phyloP scores from a whole-genome alignment of 2,797 vertebrate species.

The Chanos chanos region DNA sequence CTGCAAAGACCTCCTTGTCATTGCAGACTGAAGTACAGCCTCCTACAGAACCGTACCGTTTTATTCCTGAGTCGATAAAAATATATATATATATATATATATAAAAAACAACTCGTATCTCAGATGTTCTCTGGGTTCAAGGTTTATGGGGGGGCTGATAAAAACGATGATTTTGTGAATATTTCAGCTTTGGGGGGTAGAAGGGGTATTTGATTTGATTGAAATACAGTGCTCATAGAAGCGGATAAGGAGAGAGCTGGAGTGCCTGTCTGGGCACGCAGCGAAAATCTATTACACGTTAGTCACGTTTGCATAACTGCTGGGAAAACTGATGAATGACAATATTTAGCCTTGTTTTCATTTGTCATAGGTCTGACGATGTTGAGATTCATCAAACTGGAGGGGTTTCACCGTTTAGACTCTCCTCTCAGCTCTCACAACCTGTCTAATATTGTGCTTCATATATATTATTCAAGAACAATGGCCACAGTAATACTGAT shows the following conservation, averaged over 20 bases:
- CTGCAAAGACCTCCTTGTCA: conserved; percentile 59
- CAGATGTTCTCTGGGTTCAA: conserved; percentile 17
- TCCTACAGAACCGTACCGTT: conserved; percentile 3
- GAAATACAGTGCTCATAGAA: background rate
- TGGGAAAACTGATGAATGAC: conserved; percentile 60
- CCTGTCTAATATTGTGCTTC: too few species aligned
- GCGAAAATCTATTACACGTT: too few species aligned
- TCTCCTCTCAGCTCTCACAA: too few species aligned
- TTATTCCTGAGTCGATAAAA: conserved; percentile 30
- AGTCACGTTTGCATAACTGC: conserved; percentile 64
- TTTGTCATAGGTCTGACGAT: conserved; percentile 50
- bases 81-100: too few species aligned
- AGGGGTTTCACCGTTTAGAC: conserved; percentile 7
- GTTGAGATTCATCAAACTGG: conserved; percentile 58
- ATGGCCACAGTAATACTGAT: too few species aligned
- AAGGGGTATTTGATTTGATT: conserved; percentile 45
- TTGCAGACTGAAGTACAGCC: conserved; percentile 37
- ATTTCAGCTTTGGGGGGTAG: conserved; percentile 25
- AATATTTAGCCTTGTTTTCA: conserved; percentile 59
- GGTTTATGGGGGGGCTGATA: conserved; percentile 24
- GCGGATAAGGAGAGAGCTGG: background rate
- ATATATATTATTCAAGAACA: too few species aligned
- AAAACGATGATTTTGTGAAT: conserved; percentile 21
- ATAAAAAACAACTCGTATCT: conserved; percentile 10
- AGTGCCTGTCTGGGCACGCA: background rate